Base-by-base conservation (phyloP, 2,888 invertebrate species). In the Acleris sparsana region DNA sequence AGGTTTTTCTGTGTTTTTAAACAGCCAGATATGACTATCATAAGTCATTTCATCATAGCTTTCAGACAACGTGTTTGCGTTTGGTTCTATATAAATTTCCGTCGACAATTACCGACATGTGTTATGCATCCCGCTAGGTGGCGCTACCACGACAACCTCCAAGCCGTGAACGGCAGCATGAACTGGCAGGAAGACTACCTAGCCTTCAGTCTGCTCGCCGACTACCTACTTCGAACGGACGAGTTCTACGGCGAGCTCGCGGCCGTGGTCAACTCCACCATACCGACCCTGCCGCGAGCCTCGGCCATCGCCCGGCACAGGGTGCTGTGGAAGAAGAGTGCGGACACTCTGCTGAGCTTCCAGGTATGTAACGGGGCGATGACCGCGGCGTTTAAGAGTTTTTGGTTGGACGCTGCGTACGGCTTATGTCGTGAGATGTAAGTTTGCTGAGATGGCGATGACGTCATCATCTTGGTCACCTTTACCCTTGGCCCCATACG, bases 131-230 rank as follows among this genome's bases (percentile, higher is more conserved):
- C 18, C 25, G 7, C 52, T 65, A 93, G 93, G 87, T 93, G 93
- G 93, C 91, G 90, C 16, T 93, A 92, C 82, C 86, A 89, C 68
- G 93, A 93, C 76, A 93, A 93, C 71, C 79, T 92, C 0, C 93
- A 93, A 83, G 86, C 90, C 0, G 55, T 93, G 1, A 92, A 92
- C 80, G 93, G 93, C 65, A 93, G 92, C 69, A 93, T 93, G 93
- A 91, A 90, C 76, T 93, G 93, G 93, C 91, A 93, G 65, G 85
- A 90, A 67, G 92, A 93, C 71, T 88, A 89, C 71, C 74, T 93
- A 0, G 85, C 90, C 0, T 92, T 93, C 77, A 82, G 80, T n/a
- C 74, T 93, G 0, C 77, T 92, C 0, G 91, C 91, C 0, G 92
- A 93, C 78, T 93, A 93, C 63, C 72, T 93, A 55, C 87, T 93